Evolutionary conservation across 2,113 vertebrate genomes (phyloP).

Genomic region (Pseudorhombus dupliciocellatus): DNA sequence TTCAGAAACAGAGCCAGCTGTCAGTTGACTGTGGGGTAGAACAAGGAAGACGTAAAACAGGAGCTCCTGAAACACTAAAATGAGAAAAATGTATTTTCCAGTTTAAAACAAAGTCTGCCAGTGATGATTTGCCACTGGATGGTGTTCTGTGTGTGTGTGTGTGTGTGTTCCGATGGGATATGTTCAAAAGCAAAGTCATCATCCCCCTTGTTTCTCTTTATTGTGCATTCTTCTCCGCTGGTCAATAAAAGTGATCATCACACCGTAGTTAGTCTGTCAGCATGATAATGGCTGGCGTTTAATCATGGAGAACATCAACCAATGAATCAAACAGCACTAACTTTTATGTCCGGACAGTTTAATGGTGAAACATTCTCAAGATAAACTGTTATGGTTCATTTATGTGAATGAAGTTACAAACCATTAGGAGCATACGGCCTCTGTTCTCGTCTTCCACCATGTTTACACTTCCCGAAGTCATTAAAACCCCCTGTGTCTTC

Average conservation of each 20-base stretch:
- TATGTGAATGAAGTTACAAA: background rate
- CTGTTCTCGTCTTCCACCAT: too few species aligned
- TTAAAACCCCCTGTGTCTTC: too few species aligned
- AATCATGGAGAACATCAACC: background rate
- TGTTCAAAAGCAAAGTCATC: background rate
- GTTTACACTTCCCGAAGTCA: too few species aligned
- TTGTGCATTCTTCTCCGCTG: background rate
- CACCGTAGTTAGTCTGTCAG: background rate
- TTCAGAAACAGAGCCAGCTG: conserved; percentile 3
- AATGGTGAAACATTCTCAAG: background rate
- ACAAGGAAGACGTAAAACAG: too few species aligned
- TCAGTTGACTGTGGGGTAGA: conserved; percentile 20
- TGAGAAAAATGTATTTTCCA: too few species aligned
- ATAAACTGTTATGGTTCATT: background rate
- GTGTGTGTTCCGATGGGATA: background rate
- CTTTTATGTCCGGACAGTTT: background rate
- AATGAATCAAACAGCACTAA: background rate
- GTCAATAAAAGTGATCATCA: background rate
- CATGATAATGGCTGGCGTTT: background rate
- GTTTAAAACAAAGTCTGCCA: too few species aligned
- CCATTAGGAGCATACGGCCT: background rate
- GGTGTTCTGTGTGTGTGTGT: background rate
- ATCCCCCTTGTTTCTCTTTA: background rate
- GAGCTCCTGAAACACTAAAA: too few species aligned
- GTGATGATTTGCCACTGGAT: too few species aligned